Base-by-base conservation (phyloP, 2,113 vertebrate genomes). In the Labeo rohita region DNA sequence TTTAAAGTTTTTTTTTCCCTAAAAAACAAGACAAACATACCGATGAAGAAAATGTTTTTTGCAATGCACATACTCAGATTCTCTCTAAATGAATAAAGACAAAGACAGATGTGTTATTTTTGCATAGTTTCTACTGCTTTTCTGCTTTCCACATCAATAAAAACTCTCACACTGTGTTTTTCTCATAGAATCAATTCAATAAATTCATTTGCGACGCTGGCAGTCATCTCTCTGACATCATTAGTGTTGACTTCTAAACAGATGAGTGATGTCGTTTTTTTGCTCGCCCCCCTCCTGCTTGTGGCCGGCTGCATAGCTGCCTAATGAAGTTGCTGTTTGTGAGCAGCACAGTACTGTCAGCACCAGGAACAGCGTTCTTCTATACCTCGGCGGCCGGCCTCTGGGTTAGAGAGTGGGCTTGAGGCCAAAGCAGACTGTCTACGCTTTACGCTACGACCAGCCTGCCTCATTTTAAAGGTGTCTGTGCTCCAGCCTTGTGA, bases 281-380 rank as follows among this genome's bases (percentile, higher is more conserved):
- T 73, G 63, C 82, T 86, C 77, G 68, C 82, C 70, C 87, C 56
- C 81, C 28, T 50, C 77, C 43, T 12, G 66, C 81, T 79, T 86
- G 84, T 80, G 87, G 85, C 85, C 49, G 78, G 76, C 79, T 87
- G 81, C 84, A 88, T 80, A 87, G 88, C 88, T 86, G 50, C 76
- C 85, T 89, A 91, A 88, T 92, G 90, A 89, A 88, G 88, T 56
- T 88, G 88, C 85, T 88, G 90, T 90, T 90, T 89, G 89, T 90
- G 85, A 80, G 85, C 59, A 49, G 78, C 39, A 76, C 84, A 87
- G 18, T 73, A 89, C 91, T 91, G 89, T 90, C 89, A 90, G 90
- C 89, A 90, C 87, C 79, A 80, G 49, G 84, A 91, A 92, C 90
- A 92, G 89, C 88, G 66, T 88, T 75, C 87, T 88, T 92, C 89